These are phyloP conservation scores for Neolamprologus fasciatus DNA, from an alignment of 2,113 vertebrate genomes.

Conservation along the genomic window DNA sequence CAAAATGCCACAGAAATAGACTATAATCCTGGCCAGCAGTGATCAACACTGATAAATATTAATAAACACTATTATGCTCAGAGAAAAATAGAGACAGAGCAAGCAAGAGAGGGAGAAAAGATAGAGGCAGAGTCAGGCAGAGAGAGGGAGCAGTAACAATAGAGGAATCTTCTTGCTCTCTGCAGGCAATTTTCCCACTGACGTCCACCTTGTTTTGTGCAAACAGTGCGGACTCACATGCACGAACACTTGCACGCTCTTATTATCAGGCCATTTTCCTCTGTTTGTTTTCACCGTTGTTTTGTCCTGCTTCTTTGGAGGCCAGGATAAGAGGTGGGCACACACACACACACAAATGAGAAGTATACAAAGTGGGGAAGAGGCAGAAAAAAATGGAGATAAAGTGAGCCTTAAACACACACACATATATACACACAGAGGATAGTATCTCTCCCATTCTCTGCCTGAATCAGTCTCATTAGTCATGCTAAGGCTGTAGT, in stretches of 20 bases:
- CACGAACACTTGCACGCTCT: neutral
- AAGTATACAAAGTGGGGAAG: neutral
- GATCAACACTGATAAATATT: conserved; percentile 58
- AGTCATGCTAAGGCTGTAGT: conserved; percentile 48
- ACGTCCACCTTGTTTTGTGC: conserved; percentile 23
- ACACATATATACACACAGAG: neutral
- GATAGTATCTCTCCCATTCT: conserved; percentile 24
- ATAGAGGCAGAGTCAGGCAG: neutral
- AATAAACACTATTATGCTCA: conserved; percentile 47
- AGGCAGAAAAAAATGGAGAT: neutral
- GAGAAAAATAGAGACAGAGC: conserved; percentile 2
- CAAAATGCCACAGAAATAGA: conserved; percentile 21
- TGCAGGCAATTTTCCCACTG: conserved; percentile 28
- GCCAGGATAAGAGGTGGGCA: conserved; percentile 14
- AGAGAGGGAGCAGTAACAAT: neutral
- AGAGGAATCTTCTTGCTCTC: neutral
- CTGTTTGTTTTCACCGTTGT: conserved; percentile 10
- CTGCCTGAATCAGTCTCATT: conserved; percentile 55
- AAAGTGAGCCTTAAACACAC: conserved; percentile 3
- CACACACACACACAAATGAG: neutral
- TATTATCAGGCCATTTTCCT: conserved; percentile 33
- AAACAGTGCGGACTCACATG: neutral
- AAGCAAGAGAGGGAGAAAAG: neutral
- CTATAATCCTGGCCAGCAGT: conserved; percentile 27
- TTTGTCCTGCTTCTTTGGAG: conserved; percentile 11